Evolutionary conservation across 2,797 vertebrate species (phyloP), one percentile per base, ranked within the genome.

Genomic region (Gymnoscopelus microlampas): DNA sequence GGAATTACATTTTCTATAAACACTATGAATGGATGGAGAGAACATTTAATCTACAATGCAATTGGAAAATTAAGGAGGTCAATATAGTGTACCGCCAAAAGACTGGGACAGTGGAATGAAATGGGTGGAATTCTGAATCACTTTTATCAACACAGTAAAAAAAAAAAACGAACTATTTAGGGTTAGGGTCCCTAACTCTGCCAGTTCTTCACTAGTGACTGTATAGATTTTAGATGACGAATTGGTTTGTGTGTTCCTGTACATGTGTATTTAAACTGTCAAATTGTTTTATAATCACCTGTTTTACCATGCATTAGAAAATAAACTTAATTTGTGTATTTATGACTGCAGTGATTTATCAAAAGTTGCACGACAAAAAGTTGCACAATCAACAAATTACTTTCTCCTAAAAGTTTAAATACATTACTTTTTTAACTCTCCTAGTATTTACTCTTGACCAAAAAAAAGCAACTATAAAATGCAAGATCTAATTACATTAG

Each of bases 301-400:
- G 49, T 82, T 73, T 83, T 74, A 82, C 9, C 10, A 56, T 59
- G 3, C 5, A 44, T 59, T 77, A 51, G 71, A 65, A 80, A 82
- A 68, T 77, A 71, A 79, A 77, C 39, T 68, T 0, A 61, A 71
- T 82, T 85, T 82, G 80, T 83, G 61, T 84, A 72, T 80, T 63
- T 78, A 61, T 82, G 75, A 85, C 3, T 0, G 44, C 9, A 39
- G 5, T 3, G 24, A 24, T 56, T 24, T 76, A 76, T 23, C 58
- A 44, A 73, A 81, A 10, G 51, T 64, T 48, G 26, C 32, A 55
- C 48, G 19, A 19, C 19, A n/a, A n/a, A n/a, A n/a, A n/a, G n/a
- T n/a, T n/a, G n/a, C n/a, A n/a, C n/a, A 44, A 1, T 58, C 14
- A 59, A n/a, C 9, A 15, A 19, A 39, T 63, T 51, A 60, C 71